Evolutionary conservation across 2,113 vertebrate genomes (phyloP).

Genomic region (Pica pica): DNA sequence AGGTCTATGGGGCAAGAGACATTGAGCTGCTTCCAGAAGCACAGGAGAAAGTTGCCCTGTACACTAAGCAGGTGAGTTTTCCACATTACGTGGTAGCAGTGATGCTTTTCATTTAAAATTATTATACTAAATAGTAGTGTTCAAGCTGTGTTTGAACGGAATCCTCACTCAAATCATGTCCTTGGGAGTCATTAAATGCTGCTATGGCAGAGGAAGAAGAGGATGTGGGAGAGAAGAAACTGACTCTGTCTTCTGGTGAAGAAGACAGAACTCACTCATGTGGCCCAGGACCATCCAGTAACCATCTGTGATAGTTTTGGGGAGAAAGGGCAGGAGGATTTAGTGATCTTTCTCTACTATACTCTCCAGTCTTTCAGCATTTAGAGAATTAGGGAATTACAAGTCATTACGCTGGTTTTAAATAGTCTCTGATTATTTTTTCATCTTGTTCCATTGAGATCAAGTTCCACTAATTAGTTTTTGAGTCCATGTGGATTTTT

Average conservation of each 20-base stretch:
- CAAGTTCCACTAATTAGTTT: not conserved
- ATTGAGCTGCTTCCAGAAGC: slow-evolving; percentile 92
- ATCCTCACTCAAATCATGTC: not conserved
- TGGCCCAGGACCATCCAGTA: not conserved
- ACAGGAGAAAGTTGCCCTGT: slow-evolving; percentile 85
- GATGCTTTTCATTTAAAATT: not conserved
- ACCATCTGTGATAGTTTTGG: not conserved
- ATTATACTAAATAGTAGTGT: not conserved
- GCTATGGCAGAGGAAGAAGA: not conserved
- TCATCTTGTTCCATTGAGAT: not conserved
- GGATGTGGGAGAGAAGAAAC: not conserved
- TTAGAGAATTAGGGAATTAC: not conserved
- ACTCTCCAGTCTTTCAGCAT: not conserved
- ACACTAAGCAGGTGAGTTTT: slow-evolving; percentile 88
- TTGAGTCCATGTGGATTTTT: not conserved
- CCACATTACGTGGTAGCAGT: not conserved
- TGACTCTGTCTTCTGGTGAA: not conserved
- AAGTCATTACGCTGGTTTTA: not conserved
- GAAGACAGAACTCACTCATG: not conserved
- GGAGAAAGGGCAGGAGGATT: not conserved
- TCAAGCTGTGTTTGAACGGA: not conserved
- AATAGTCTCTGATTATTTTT: not conserved
- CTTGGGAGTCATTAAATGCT: not conserved
- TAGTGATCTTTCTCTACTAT: not conserved
- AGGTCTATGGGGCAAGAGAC: slow-evolving; percentile 93